A percentile compares a stretch with the other conserved stretches of the same genome.
Conservation (phyloP, 2,113 vertebrate genomes). For the Rhinolophus ferrumequinum region DNA sequence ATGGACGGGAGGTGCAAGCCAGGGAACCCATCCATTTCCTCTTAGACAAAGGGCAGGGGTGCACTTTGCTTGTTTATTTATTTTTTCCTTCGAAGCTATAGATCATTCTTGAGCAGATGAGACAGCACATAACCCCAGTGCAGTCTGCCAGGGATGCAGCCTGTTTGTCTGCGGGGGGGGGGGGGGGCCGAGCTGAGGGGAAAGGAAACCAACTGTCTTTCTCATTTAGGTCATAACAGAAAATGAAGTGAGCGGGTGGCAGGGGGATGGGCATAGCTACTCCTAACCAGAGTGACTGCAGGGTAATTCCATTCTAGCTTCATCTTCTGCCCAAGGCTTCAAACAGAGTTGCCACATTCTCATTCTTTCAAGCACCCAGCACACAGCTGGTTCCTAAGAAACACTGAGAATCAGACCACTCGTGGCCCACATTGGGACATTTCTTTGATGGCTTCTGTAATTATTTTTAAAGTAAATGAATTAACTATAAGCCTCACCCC, state of each 20-base stretch:
- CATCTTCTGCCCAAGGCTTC: constrained; percentile 3
- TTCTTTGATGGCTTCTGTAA: constrained; percentile 75
- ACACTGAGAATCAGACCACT: constrained; percentile 29
- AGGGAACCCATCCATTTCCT: constrained; percentile 56
- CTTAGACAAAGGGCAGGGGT: constrained; percentile 56
- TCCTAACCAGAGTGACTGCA: neutral
- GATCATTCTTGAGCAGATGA: constrained; percentile 68
- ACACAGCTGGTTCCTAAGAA: constrained; percentile 46
- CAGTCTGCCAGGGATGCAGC: constrained; percentile 40
- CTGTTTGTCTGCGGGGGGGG: constrained; percentile 32
- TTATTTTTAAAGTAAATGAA: constrained; percentile 80
- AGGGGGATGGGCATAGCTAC: neutral
- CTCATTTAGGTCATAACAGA: constrained; percentile 81
- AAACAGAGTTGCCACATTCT: neutral
- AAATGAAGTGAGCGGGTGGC: constrained; percentile 58
- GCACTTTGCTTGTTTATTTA: constrained; percentile 66
- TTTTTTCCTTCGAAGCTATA: constrained; percentile 68
- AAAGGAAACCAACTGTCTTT: constrained; percentile 77
- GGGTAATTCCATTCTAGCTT: neutral
- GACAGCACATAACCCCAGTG: constrained; percentile 59
- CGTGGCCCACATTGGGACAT: constrained; percentile 12
- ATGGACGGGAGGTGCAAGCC: neutral
- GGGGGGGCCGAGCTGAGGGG: constrained; percentile 42
- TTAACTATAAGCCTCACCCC: constrained; percentile 75
- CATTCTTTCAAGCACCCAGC: neutral